These are phyloP conservation scores for Acrossocheilus fasciatus DNA, from an alignment of 2,797 vertebrate species.

Conservation along the genomic window DNA sequence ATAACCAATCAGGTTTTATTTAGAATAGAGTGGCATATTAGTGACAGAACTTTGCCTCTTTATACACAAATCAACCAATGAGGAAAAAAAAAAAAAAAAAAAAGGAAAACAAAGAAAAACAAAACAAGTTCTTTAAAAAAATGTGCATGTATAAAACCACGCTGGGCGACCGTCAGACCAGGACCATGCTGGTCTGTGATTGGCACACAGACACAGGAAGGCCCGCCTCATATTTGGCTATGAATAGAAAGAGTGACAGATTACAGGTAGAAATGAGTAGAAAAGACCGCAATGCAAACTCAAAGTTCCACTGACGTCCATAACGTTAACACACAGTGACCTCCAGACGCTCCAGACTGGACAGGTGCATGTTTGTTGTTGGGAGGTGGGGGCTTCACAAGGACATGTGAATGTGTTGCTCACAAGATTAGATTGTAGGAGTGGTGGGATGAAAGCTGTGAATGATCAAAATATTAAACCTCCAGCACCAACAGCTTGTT, in stretches of 20 bases:
- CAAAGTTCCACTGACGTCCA: slow-evolving; percentile 67
- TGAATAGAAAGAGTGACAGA: slow-evolving; percentile 54
- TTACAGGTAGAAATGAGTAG: slow-evolving; percentile 50
- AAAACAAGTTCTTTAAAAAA: slow-evolving; percentile 82
- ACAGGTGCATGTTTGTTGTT: slow-evolving; percentile 30
- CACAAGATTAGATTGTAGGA: slow-evolving; percentile 29
- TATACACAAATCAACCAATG: slow-evolving; percentile 81
- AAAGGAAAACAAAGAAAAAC: slow-evolving; percentile 76
- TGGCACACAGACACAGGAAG: slow-evolving; percentile 66
- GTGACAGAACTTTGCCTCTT: slow-evolving; percentile 82
- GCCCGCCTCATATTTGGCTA: slow-evolving; percentile 61
- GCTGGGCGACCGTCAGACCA: slow-evolving; percentile 80
- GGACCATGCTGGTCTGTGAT: slow-evolving; percentile 79
- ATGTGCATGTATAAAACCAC: slow-evolving; percentile 89
- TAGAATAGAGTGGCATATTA: slow-evolving; percentile 88
- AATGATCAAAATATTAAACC: slow-evolving; percentile 22
- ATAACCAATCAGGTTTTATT: slow-evolving; percentile 84
- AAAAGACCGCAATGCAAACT: slow-evolving; percentile 65
- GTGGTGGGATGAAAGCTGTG: slow-evolving; percentile 13
- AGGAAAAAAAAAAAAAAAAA: slow-evolving; percentile 60
- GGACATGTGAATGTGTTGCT: slow-evolving; percentile 43
- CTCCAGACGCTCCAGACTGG: slow-evolving; percentile 43
- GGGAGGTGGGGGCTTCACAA: slow-evolving; percentile 32
- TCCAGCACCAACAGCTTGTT: slow-evolving; percentile 21
- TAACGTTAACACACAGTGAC: slow-evolving; percentile 53